A percentile compares a stretch with the other conserved stretches of the same genome.
Evolutionary conservation across 2,113 vertebrate genomes (phyloP).

Genomic region (Thamnophis sirtalis): DNA sequence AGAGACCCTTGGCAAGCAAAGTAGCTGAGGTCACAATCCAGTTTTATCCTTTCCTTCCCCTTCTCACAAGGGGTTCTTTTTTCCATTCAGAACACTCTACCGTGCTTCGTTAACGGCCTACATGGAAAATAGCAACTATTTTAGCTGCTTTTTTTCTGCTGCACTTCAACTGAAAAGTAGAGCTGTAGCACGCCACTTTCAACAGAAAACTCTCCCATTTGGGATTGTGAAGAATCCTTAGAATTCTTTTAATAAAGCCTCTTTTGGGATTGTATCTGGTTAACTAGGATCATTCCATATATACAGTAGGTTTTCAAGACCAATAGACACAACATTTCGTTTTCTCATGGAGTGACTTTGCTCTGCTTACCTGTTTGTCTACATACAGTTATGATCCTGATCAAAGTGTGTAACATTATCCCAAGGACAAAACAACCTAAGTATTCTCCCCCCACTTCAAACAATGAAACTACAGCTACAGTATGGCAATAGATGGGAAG

Average conservation of each 20-base stretch:
- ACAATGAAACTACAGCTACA: background rate
- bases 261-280: background rate
- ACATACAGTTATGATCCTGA: background rate
- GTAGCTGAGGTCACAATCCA: background rate
- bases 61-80: background rate
- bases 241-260: background rate
- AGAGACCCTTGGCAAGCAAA: background rate
- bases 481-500: background rate
- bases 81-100: background rate
- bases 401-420: background rate
- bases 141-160: background rate
- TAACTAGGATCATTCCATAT: background rate
- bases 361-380: background rate
- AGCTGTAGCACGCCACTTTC: background rate
- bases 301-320: background rate
- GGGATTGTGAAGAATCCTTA: background rate
- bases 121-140: background rate
- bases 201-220: background rate
- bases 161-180: background rate
- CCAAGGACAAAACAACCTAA: background rate
- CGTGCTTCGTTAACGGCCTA: background rate
- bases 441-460: background rate
- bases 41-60: background rate
- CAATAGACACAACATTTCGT: background rate
- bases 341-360: background rate